Evolutionary conservation across 2,888 invertebrate species (phyloP), one percentile per base, ranked within the genome.

Genomic region (Deilephila porcellus): DNA sequence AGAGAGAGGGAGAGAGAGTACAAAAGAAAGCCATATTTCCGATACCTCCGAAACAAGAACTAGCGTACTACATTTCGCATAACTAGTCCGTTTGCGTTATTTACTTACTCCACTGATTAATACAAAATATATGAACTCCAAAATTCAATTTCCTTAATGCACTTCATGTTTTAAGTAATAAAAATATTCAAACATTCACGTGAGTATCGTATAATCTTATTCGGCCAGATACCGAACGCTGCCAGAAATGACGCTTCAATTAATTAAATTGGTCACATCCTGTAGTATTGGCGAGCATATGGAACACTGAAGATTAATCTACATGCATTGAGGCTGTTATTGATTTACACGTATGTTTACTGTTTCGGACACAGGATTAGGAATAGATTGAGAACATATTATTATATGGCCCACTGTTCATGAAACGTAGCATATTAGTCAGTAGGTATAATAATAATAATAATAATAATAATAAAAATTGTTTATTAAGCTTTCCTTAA

Each of bases 231-330:
- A 20, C 45, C n/a, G 14, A 37, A 37, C n/a, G 20, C 64, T 64
- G 45, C 20, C 60, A 8, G 60, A n/a, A 64, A 37, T 14, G 17
- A 29, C 19, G 5, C 32, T 62, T 64, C 45, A 64, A 64, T 64
- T 64, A 64, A 64, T 45, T 45, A 37, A 64, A 64, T 64, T 67
- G 20, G 64, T 67, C 20, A 14, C 64, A 67, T 20, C 4, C 37
- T 64, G 4, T n/a, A 34, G 19, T 62, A 62, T 7, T 45, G 4
- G 37, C 19, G 19, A 56, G 19, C 56, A n/a, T 56, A 67, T n/a
- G 45, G 45, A 37, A 34, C 45, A 14, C n/a, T 67, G 64, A 25
- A 67, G 64, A 67, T 67, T 45, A 67, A 67, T 67, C 5, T 37
- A 60, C 8, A 25, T 20, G 64, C 64, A 67, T 19, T 64, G 11